A percentile compares a stretch with the other conserved stretches of the same genome.
phyloP scores from a whole-genome alignment of 1,140 invertebrate genomes.

The Cydia amplana region DNA sequence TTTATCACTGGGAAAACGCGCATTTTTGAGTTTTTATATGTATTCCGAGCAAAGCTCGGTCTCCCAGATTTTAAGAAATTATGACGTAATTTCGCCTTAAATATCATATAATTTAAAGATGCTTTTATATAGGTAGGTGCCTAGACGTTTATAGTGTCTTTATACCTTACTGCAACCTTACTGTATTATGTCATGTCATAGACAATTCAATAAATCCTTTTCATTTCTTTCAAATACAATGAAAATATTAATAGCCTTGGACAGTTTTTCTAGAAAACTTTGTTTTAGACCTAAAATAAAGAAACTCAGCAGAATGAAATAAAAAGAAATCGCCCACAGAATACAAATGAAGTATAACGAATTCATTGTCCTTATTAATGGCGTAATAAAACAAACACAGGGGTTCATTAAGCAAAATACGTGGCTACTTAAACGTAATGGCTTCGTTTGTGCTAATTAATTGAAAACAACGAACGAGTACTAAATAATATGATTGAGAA shows the following conservation, averaged over 20 bases:
- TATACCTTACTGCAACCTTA: no score
- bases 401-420: constrained; percentile 30
- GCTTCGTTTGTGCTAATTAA: constrained; percentile 24
- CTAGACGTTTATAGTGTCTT: no score
- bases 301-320: background rate
- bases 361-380: constrained; percentile 31
- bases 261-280: background rate
- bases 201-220: no score
- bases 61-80: no score
- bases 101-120: no score
- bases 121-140: no score
- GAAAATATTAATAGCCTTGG: background rate
- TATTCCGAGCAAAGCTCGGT: no score
- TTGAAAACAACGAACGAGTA: background rate
- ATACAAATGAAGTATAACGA: constrained; percentile 30
- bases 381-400: constrained; percentile 29
- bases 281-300: constrained; percentile 8
- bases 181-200: no score
- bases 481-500: background rate
- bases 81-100: no score
- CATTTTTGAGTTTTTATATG: no score
- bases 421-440: constrained; percentile 29
- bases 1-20: no score
- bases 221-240: background rate
- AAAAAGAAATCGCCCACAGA: constrained; percentile 25